These are phyloP conservation scores for Drosophila nebulosa DNA, from an alignment of 1,140 invertebrate species.

Conservation along the genomic window DNA sequence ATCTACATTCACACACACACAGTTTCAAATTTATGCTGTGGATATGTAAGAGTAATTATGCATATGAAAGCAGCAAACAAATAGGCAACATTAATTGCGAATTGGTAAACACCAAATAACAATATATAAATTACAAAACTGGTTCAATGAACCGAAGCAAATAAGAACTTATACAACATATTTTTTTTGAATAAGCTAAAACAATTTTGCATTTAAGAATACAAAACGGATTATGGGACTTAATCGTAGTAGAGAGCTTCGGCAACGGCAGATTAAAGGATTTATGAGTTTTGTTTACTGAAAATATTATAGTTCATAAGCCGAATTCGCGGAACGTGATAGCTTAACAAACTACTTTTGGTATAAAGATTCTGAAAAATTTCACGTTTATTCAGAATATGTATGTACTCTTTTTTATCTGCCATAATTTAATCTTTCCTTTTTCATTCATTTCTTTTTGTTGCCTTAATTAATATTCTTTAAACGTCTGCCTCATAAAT, in stretches of 20 bases:
- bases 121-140: not conserved
- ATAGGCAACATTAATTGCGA: constrained; percentile 55
- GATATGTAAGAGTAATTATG: constrained; percentile 51
- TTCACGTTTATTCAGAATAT: not conserved
- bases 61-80: constrained; percentile 68
- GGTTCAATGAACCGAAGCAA: not conserved
- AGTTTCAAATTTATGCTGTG: not conserved
- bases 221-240: too few species aligned
- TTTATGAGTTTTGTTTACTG: too few species aligned
- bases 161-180: not conserved
- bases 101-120: constrained; percentile 41
- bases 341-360: too few species aligned
- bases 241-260: too few species aligned
- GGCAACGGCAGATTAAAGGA: too few species aligned
- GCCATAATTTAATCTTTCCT: constrained; percentile 14
- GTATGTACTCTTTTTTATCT: constrained; percentile 1
- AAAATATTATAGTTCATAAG: too few species aligned
- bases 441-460: constrained; percentile 20
- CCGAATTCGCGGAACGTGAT: too few species aligned
- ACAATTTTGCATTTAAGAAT: too few species aligned
- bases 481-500: constrained; percentile 43
- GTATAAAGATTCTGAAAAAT: too few species aligned
- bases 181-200: not conserved
- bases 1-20: not conserved
- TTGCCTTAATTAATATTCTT: constrained; percentile 60